These are phyloP conservation scores for Atlantisia rogersi DNA, from an alignment of 2,113 vertebrate species.

Conservation along the genomic window DNA sequence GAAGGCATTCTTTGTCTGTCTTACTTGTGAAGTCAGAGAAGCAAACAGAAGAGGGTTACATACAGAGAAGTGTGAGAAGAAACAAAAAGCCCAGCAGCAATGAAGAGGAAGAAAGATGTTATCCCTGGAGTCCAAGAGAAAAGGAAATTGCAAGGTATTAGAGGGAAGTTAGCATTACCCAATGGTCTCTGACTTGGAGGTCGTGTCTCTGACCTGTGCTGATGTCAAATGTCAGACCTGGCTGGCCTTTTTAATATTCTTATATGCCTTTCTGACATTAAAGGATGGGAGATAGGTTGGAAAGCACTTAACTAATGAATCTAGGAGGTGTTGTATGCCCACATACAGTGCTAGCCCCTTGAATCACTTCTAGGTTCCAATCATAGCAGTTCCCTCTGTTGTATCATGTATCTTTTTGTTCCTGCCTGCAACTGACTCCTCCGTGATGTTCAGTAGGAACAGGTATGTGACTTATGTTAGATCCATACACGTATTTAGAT, in stretches of 20 bases:
- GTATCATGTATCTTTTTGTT: background rate
- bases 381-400: background rate
- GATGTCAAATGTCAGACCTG: background rate
- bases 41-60: background rate
- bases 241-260: slow-evolving; percentile 9
- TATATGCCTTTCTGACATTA: background rate
- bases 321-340: rapidly evolving
- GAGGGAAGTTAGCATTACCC: background rate
- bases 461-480: background rate
- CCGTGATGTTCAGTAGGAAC: rapidly evolving
- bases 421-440: background rate
- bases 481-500: background rate
- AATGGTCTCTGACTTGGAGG: background rate
- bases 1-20: background rate
- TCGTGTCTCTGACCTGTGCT: background rate
- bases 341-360: background rate
- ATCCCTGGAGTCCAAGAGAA: background rate
- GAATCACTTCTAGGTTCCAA: background rate
- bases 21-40: background rate
- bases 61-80: background rate
- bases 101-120: background rate
- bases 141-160: background rate
- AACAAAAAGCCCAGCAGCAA: background rate
- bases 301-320: background rate
- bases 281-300: background rate